Percentiles rank a stretch among this genome's conserved stretches.
phyloP scores from a whole-genome alignment of 2,888 invertebrate species.

The Atrina japonica region DNA sequence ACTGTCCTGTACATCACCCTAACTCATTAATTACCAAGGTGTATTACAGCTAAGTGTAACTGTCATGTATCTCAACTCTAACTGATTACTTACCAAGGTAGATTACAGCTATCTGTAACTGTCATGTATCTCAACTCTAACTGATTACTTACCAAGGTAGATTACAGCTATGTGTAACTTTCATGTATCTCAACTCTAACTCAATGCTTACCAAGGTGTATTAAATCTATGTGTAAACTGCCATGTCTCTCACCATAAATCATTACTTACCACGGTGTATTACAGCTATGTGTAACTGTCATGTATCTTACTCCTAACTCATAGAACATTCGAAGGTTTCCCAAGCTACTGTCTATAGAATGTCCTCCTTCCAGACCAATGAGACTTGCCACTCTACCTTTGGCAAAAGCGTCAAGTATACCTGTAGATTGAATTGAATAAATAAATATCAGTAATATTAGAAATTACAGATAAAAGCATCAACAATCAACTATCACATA shows the following conservation, averaged over 20 bases:
- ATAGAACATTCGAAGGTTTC: constrained; percentile 90
- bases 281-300: constrained; percentile 94
- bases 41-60: constrained; percentile 94
- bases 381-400: constrained; percentile 91
- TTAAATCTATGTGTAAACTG: too few relatives aligned
- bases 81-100: constrained; percentile 92
- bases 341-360: constrained; percentile 90
- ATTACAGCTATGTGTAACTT: constrained; percentile 93
- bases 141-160: constrained; percentile 93
- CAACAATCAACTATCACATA: too few relatives aligned
- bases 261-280: constrained; percentile 92
- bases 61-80: constrained; percentile 92
- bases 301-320: constrained; percentile 92
- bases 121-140: constrained; percentile 92
- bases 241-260: too few relatives aligned
- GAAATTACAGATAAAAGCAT: too few relatives aligned
- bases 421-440: constrained; percentile 83
- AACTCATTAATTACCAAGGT: constrained; percentile 93
- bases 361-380: constrained; percentile 95
- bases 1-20: too few relatives aligned
- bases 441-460: too few relatives aligned
- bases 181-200: constrained; percentile 91
- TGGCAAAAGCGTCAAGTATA: constrained; percentile 86
- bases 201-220: too few relatives aligned
- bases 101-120: constrained; percentile 93